Conservation (phyloP, 2,113 vertebrate genomes). For the Mugil cephalus region DNA sequence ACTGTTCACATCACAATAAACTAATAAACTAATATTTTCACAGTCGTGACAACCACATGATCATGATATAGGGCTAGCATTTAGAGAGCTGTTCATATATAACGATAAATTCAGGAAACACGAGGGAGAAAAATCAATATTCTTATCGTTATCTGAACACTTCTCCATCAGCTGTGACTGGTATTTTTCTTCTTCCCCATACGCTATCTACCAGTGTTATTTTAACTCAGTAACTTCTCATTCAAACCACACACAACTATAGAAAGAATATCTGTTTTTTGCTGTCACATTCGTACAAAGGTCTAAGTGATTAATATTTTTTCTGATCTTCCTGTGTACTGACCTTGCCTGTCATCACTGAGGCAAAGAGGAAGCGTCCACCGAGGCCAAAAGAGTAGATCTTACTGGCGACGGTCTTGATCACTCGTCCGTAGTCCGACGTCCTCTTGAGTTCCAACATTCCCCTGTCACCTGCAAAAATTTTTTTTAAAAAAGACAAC, state of each 20-base stretch:
- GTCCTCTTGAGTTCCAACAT: conserved; percentile 88
- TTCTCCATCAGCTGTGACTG: background rate
- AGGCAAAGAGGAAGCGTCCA: conserved; percentile 92
- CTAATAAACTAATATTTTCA: no score
- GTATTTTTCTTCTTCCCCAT: background rate
- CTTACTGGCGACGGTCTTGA: conserved; percentile 87
- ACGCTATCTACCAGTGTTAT: background rate
- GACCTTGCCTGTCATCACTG: conserved; percentile 93
- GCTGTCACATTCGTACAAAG: background rate
- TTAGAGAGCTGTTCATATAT: background rate
- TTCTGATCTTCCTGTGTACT: conserved; percentile 19
- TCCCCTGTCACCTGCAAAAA: conserved; percentile 85
- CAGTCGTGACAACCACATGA: no score
- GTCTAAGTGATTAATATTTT: background rate
- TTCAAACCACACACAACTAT: no score
- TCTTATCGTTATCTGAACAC: background rate
- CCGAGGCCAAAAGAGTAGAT: conserved; percentile 94
- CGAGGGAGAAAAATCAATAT: background rate
- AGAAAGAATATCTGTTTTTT: no score
- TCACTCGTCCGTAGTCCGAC: conserved; percentile 85
- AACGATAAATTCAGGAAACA: background rate
- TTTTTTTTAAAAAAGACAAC: background rate
- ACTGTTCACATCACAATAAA: no score
- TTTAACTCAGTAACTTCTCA: background rate
- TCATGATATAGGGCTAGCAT: background rate